Evolutionary conservation across 2,888 invertebrate species (phyloP), one percentile per base, ranked within the genome.

Genomic region (Luffia ferchaultella): DNA sequence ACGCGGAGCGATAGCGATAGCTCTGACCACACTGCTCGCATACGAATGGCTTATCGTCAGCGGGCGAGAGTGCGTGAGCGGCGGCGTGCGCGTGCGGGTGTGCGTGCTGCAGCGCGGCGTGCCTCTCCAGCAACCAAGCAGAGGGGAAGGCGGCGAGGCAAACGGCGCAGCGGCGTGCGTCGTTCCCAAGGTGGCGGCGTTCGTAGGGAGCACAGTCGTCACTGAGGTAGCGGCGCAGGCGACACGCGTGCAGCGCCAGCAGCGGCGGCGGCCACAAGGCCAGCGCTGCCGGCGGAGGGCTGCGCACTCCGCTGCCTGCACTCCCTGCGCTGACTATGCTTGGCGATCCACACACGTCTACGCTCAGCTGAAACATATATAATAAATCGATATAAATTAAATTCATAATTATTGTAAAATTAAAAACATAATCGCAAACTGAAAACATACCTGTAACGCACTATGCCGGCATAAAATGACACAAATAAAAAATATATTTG

Each of bases 21-120:
- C 93, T 93, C 66, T 95, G 95, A 2, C 95, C 95, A 71, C 95
- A 95, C 69, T 95, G 95, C 64, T 95, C 95, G 76, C 95, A 95
- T 43, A 94, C 93, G 76, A 94, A 95, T 15, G 95, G 94, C 65
- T 95, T 95, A 70, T 95, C 95, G 65, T 93, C 91, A 65, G 85
- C 86, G 20, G 63, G 85, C 74, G 73, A 70, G 64, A 65, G 87
- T 60, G 67, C 92, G n/a, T n/a, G 16, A 3, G 43, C n/a, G 15
- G 77, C 1, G 87, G 41, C 87, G 50, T 73, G 65, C 20, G 78
- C 71, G 12, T 30, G 30, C 30, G 30, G 30, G 12, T 30, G 30
- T 52, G 93, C 90, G 73, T 95, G 95, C 66, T 95, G 94, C 17
- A 95, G 77, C 0, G 93, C 90, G 0, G 93, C 92, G 71, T 95